Evolutionary conservation across 2,888 invertebrate genomes (phyloP), one percentile per base, ranked within the genome.

Genomic region (Hypolimnas misippus): DNA sequence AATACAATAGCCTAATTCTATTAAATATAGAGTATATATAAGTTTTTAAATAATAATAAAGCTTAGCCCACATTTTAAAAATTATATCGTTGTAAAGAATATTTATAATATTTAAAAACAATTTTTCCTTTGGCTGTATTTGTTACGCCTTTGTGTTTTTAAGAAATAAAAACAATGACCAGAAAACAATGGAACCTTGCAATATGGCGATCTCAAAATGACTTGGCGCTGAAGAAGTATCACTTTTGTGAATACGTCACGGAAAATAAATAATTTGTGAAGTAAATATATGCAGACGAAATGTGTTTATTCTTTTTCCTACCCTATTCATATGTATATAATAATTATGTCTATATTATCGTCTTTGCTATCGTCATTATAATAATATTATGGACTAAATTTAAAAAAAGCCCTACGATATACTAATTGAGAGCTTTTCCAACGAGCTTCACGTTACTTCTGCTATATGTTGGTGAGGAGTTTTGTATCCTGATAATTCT

Each of bases 61-160:
- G n/a, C 8, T 17, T 3, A 21, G 0, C 12, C 21, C 10, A 46
- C 21, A 46, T 46, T 46, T 46, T 5, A 46, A 19, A 21, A 4
- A 46, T n/a, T 44, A 44, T 6, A 10, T 21, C 10, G 1, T 12
- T 17, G 25, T 49, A 57, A 35, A 49, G 21, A 25, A 53, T 44
- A 59, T 61, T 51, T 44, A 19, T 54, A 62, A 49, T 59, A 62
- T 57, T 67, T 64, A 57, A 49, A 62, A 57, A 62, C 59, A 65
- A 64, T 62, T 57, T 51, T 54, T 29, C 19, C 50, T 52, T 58
- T 21, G 56, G 42, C 59, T 53, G 58, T 64, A 67, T 64, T 67
- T 62, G 64, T 65, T 64, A 62, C 65, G 67, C 65, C 67, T 67
- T 67, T 67, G 67, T 67, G 53, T 62, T 59, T 33, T 49, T 49